Conservation (phyloP, 2,797 vertebrate species). For the Danio aesculapii region DNA sequence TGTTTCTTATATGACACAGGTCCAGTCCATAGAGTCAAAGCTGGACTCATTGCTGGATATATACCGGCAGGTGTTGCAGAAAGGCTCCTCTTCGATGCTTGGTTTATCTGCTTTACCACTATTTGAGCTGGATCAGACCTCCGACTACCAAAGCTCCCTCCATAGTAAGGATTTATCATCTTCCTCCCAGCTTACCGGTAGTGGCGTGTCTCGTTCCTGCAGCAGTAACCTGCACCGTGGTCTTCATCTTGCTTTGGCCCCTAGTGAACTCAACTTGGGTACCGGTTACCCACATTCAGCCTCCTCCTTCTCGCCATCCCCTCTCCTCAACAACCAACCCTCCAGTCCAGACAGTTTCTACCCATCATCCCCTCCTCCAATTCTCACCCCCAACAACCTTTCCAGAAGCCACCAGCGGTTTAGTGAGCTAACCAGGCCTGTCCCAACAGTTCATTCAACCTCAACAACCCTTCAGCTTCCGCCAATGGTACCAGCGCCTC, state of each 20-base stretch:
- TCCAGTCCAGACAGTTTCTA: conserved; percentile 72
- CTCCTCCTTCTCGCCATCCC: conserved; percentile 74
- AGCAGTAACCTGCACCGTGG: conserved; percentile 89
- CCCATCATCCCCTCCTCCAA: conserved; percentile 66
- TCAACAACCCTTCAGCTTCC: conserved; percentile 85
- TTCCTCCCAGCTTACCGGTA: conserved; percentile 86
- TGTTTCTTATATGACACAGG: conserved; percentile 73
- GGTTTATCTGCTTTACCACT: conserved; percentile 90
- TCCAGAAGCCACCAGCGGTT: conserved; percentile 75
- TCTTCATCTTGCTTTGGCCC: conserved; percentile 91
- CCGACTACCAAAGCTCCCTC: conserved; percentile 91
- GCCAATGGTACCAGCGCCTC: conserved; percentile 74
- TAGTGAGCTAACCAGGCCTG: conserved; percentile 73
- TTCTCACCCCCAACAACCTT: conserved; percentile 79
- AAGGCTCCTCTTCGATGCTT: conserved; percentile 91
- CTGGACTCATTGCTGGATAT: conserved; percentile 95
- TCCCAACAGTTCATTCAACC: conserved; percentile 79
- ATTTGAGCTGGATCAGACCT: conserved; percentile 95
- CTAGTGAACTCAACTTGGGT: conserved; percentile 88
- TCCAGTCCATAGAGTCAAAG: conserved; percentile 97
- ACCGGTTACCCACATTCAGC: conserved; percentile 88
- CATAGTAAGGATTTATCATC: conserved; percentile 89
- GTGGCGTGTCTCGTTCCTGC: conserved; percentile 80
- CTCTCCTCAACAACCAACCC: conserved; percentile 68
- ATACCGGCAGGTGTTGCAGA: conserved; percentile 93